Percentiles rank a stretch among this genome's conserved stretches.
Evolutionary conservation across 2,888 invertebrate species (phyloP).

Genomic region (Prionchulus punctatus): DNA sequence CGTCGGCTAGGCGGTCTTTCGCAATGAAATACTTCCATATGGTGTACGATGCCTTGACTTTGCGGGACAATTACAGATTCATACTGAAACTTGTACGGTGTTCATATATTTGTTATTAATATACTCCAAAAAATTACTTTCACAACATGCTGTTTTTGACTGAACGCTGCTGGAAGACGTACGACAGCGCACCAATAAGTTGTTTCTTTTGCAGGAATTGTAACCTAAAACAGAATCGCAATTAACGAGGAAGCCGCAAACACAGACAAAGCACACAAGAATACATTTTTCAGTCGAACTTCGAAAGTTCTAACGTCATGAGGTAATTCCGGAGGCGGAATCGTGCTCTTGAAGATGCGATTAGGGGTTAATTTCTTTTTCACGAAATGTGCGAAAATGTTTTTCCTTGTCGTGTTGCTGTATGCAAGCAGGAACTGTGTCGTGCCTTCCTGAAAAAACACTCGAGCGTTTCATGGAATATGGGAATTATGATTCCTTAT

Average conservation of each 20-base stretch:
- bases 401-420: slow-evolving; percentile 12
- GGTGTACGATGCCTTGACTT: slow-evolving; percentile 78
- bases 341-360: slow-evolving; percentile 22
- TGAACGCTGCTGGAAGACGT: slow-evolving; percentile 53
- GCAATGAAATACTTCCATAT: slow-evolving; percentile 96
- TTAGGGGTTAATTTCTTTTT: slow-evolving; percentile 32
- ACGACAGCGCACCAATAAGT: slow-evolving; percentile 91
- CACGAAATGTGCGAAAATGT: slow-evolving; percentile 16
- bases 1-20: slow-evolving; percentile 44
- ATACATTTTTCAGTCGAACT: slow-evolving; percentile 5
- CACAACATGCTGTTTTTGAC: slow-evolving; percentile 52
- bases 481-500: slow-evolving; percentile 5
- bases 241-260: background rate
- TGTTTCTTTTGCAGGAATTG: slow-evolving; percentile 65
- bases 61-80: slow-evolving; percentile 62
- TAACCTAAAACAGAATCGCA: slow-evolving; percentile 24
- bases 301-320: background rate
- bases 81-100: slow-evolving; percentile 45
- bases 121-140: slow-evolving; percentile 46
- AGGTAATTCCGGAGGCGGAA: slow-evolving; percentile 21
- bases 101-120: no score
- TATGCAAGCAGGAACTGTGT: slow-evolving; percentile 34
- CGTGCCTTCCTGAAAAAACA: slow-evolving; percentile 33
- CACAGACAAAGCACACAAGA: slow-evolving; percentile 13
- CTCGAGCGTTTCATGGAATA: background rate